A percentile compares a stretch with the other conserved stretches of the same genome.
phyloP scores from a whole-genome alignment of 2,113 vertebrate genomes.

The Burhinus bistriatus region DNA sequence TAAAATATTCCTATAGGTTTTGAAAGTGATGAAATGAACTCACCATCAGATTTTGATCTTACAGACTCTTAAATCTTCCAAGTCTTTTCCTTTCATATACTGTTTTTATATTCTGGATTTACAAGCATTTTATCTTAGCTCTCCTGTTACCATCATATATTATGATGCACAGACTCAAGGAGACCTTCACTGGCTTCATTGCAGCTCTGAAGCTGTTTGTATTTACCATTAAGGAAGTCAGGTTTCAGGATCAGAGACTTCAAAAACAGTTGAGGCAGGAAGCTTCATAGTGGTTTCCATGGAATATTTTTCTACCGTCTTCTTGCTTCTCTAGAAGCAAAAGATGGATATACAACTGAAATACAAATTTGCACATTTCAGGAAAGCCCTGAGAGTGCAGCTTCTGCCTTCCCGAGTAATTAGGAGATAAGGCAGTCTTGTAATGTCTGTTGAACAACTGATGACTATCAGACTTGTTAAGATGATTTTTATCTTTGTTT shows the following conservation, averaged over 20 bases:
- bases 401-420: neutral
- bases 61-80: neutral
- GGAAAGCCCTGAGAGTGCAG: neutral
- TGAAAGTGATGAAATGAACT: neutral
- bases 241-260: neutral
- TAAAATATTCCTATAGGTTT: neutral
- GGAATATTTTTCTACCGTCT: neutral
- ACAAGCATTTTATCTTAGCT: neutral
- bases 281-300: neutral
- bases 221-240: neutral
- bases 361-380: neutral
- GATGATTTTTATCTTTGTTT: neutral
- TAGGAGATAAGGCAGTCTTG: neutral
- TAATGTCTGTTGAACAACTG: neutral
- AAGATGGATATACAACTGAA: neutral
- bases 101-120: neutral
- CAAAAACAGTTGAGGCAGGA: neutral
- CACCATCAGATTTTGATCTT: neutral
- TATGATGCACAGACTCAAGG: neutral
- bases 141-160: neutral
- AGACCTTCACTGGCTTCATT: neutral
- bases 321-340: neutral
- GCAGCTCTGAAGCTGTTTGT: neutral
- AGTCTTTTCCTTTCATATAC: neutral
- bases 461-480: neutral